Base-by-base conservation (phyloP, 2,113 vertebrate genomes). In the Aphyosemion australe region DNA sequence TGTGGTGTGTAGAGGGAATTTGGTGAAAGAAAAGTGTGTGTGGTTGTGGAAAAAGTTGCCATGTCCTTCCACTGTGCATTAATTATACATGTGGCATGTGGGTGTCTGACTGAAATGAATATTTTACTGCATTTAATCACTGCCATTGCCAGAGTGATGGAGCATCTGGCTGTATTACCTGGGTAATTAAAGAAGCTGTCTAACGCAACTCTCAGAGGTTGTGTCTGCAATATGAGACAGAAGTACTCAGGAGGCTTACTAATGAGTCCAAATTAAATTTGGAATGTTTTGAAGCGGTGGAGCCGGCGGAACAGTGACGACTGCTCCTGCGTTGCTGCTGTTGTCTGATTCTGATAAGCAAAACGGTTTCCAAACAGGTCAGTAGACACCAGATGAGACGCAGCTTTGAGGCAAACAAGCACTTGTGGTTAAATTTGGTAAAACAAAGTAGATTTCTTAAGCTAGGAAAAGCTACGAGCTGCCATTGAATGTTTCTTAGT, bases 51-150 rank as follows among this genome's bases (percentile, higher is more conserved):
- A 79, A 73, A 86, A 84, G 73, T 83, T 78, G 55, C 70, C 18
- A 34, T 69, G 80, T 84, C 79, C 76, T 87, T 91, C 82, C 74
- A 12, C 73, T 79, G 76, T 66, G 65, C 86, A 88, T 87, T 87
- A 90, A 89, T 90, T 89, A 90, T 85, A 82, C 74, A 88, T 87
- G 87, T 84, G 76, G 84, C 80, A 86, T 89, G 87, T 84, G 87
- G 86, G 86, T 82, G 82, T 89, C 84, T 89, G 84, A 90, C 85
- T 85, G 84, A 83, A 85, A 89, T 87, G 83, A 89, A 90, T 90
- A 86, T 86, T 87, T 89, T 84, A 87, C 85, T 87, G 74, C 79
- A 88, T 89, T 91, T 88, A 87, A 88, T 88, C 84, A 88, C 84
- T 89, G 81, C 81, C 85, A 88, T 84, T 79, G 82, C 87, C 71